These are phyloP conservation scores for Drosophila phalerata DNA, from an alignment of 2,888 invertebrate genomes.

Conservation along the genomic window DNA sequence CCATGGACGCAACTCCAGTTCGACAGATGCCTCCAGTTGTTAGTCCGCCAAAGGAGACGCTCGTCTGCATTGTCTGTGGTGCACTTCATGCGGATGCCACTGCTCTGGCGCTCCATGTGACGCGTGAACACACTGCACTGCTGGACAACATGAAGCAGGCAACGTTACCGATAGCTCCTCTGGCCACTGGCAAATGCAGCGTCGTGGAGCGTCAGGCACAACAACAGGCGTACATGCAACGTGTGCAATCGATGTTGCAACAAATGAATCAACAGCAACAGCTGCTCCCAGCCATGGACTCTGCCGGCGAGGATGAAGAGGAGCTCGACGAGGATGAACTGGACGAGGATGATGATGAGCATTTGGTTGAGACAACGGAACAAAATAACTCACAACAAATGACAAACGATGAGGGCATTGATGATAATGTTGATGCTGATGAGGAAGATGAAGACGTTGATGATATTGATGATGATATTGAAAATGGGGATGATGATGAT, in stretches of 20 bases:
- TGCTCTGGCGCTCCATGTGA: constrained; percentile 83
- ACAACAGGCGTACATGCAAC: constrained; percentile 73
- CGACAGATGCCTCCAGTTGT: neutral
- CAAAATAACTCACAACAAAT: constrained; percentile 21
- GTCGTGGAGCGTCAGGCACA: constrained; percentile 67
- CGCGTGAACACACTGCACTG: constrained; percentile 82
- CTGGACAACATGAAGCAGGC: constrained; percentile 79
- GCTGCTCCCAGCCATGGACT: constrained; percentile 62
- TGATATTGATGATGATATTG: constrained; percentile 9
- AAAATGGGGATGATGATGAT: neutral
- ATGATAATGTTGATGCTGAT: constrained; percentile 6
- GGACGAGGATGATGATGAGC: constrained; percentile 39
- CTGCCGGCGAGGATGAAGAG: constrained; percentile 72
- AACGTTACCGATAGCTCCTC: constrained; percentile 35
- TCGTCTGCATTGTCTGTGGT: constrained; percentile 84
- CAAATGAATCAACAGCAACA: constrained; percentile 70
- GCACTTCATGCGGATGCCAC: constrained; percentile 82
- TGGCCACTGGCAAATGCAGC: constrained; percentile 48
- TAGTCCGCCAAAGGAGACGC: constrained; percentile 62
- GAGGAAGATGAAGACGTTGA: constrained; percentile 19
- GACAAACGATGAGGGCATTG: constrained; percentile 15
- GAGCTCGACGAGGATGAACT: constrained; percentile 54
- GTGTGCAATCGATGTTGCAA: constrained; percentile 72
- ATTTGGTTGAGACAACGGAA: constrained; percentile 17
- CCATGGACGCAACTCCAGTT: constrained; percentile 54